These are phyloP conservation scores for Byasa hedistus DNA, from an alignment of 2,888 invertebrate genomes.

Conservation along the genomic window DNA sequence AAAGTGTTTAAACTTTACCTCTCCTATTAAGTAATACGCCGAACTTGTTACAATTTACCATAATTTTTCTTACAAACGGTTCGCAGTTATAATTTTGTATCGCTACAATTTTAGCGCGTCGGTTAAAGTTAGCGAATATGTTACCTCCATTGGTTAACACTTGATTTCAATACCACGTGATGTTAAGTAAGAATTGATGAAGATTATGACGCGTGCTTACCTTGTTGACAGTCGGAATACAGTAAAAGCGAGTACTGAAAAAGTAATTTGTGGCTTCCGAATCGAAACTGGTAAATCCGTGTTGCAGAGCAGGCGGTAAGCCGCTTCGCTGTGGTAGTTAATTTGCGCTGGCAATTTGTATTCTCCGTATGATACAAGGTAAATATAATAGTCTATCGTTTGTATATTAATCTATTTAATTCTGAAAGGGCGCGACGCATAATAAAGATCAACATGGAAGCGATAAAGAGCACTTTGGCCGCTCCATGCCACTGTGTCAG, in stretches of 20 bases:
- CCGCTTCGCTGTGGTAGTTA: no score
- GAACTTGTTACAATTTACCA: not conserved
- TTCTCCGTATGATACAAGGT: not conserved
- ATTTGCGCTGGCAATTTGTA: not conserved
- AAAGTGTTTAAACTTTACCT: not conserved
- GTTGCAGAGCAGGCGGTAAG: no score
- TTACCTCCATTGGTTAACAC: no score
- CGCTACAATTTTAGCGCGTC: not conserved
- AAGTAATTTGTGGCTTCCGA: no score
- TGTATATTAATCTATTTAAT: constrained; percentile 4
- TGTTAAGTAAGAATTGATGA: no score
- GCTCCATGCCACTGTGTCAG: constrained; percentile 11
- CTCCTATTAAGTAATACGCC: not conserved
- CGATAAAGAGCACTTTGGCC: constrained; percentile 5
- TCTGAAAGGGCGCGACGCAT: constrained; percentile 12
- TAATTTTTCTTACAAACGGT: not conserved
- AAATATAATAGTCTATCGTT: not conserved
- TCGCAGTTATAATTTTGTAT: not conserved
- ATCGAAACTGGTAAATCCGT: no score
- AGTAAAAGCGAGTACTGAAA: no score
- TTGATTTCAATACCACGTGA: no score
- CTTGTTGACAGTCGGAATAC: no score
- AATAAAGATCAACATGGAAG: constrained; percentile 11
- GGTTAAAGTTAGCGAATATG: no score
- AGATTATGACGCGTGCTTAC: no score